A percentile compares a stretch with the other conserved stretches of the same genome.
These are phyloP conservation scores for Hybos culiciformis DNA, from an alignment of 2,888 invertebrate species.

Conservation along the genomic window DNA sequence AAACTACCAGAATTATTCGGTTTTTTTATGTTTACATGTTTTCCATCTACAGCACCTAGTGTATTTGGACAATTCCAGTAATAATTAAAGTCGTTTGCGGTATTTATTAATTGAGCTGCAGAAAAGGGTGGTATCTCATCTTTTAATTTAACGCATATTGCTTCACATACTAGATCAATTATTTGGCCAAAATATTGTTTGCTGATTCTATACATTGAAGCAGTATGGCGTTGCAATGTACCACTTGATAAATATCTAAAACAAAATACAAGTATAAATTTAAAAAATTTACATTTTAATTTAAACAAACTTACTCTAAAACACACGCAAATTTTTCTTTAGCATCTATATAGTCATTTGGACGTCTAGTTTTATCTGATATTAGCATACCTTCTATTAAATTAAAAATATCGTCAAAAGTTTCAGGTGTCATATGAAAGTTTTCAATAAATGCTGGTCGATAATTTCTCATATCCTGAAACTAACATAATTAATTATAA, in stretches of 20 bases:
- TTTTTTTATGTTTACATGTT: constrained; percentile 17
- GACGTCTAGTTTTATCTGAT: too few species aligned
- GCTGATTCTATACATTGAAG: constrained; percentile 7
- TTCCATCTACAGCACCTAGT: constrained; percentile 18
- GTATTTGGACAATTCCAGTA: constrained; percentile 16
- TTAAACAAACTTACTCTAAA: constrained; percentile 5
- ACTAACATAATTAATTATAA: background rate
- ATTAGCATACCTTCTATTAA: constrained; percentile 4
- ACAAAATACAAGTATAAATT: background rate
- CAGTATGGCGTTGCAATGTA: constrained; percentile 4
- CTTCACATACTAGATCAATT: constrained; percentile 1
- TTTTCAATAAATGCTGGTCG: constrained; percentile 7
- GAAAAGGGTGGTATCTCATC: background rate
- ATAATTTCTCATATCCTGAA: background rate
- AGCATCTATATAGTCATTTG: constrained; percentile 1
- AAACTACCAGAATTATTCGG: constrained; percentile 16
- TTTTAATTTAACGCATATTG: background rate
- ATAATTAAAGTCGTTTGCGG: background rate
- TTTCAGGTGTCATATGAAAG: constrained; percentile 1
- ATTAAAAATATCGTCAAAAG: background rate
- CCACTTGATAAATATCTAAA: constrained; percentile 4
- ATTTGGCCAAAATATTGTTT: constrained; percentile 7
- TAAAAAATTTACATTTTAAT: background rate
- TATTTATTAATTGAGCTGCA: background rate
- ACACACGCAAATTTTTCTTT: constrained; percentile 4